Percentiles rank a stretch among this genome's conserved stretches.
phyloP scores from a whole-genome alignment of 2,888 invertebrate species.

The Drosophila cognata region DNA sequence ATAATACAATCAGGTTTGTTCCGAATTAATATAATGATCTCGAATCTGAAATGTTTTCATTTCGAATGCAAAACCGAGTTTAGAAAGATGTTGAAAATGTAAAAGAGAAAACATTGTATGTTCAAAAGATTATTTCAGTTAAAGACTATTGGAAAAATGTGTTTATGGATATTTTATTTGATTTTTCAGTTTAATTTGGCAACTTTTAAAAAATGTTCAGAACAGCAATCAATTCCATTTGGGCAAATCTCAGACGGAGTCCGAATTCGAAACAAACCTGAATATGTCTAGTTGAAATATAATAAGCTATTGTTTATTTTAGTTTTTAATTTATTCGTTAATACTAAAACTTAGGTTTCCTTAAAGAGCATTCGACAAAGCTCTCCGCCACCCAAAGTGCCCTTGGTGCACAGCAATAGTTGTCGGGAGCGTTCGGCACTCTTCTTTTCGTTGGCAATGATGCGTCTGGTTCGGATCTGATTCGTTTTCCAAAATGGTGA shows the following conservation, averaged over 20 bases:
- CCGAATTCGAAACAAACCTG: conserved; percentile 11
- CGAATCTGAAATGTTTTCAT: neutral
- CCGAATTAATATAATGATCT: neutral
- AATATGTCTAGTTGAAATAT: conserved; percentile 31
- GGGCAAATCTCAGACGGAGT: conserved; percentile 1
- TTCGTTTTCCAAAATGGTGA: conserved; percentile 16
- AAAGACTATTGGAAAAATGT: neutral
- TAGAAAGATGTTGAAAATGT: neutral
- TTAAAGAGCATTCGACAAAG: conserved; percentile 80
- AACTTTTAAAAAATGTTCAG: neutral
- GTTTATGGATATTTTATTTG: neutral
- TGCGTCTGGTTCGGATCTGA: conserved; percentile 72
- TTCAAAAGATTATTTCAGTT: neutral
- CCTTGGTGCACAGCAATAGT: conserved; percentile 72
- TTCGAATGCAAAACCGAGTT: neutral
- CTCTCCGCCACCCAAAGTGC: conserved; percentile 63
- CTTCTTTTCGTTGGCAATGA: conserved; percentile 76
- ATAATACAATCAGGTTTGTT: conserved; percentile 8
- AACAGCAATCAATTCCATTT: conserved; percentile 1
- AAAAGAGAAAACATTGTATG: neutral
- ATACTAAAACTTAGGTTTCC: conserved; percentile 52
- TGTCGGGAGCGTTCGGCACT: conserved; percentile 78
- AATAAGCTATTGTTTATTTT: conserved; percentile 9
- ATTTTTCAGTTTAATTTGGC: neutral
- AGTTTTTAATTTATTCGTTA: neutral